Conservation (phyloP, 30 jellyfish, hydroid and myxozoan genomes). For the Catostylus mosaicus region DNA sequence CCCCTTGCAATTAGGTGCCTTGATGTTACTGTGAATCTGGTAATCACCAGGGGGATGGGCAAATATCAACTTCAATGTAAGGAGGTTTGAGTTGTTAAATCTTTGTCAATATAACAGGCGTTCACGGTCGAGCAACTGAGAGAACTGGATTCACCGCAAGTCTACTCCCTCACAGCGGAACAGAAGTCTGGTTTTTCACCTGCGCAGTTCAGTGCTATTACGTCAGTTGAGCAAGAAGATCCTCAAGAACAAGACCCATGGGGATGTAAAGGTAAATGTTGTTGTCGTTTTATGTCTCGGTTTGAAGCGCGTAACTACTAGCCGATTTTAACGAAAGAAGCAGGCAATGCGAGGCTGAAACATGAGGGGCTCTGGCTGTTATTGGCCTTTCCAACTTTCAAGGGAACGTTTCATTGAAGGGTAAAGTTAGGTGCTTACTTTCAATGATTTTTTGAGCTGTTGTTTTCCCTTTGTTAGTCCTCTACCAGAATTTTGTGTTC, state of each 20-base stretch:
- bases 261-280: conserved; percentile 58
- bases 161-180: conserved; percentile 36
- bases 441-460: background rate
- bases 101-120: conserved; percentile 25
- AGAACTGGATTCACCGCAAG: conserved; percentile 65
- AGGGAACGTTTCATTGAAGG: no score
- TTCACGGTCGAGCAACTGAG: conserved; percentile 67
- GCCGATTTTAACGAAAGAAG: background rate
- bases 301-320: no score
- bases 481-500: background rate
- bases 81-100: no score
- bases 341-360: no score
- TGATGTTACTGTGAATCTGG: no score
- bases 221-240: conserved; percentile 58
- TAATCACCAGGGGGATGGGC: no score
- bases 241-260: conserved; percentile 81
- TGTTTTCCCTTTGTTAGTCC: background rate
- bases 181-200: conserved; percentile 44
- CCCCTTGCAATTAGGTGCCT: no score
- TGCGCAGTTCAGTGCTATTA: conserved; percentile 62
- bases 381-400: no score
- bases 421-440: no score
- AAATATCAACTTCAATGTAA: no score
- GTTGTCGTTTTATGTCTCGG: no score
- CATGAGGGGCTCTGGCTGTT: no score